phyloP scores from a whole-genome alignment of 2,888 invertebrate species.

The Caenorhabditis drosophilae region DNA sequence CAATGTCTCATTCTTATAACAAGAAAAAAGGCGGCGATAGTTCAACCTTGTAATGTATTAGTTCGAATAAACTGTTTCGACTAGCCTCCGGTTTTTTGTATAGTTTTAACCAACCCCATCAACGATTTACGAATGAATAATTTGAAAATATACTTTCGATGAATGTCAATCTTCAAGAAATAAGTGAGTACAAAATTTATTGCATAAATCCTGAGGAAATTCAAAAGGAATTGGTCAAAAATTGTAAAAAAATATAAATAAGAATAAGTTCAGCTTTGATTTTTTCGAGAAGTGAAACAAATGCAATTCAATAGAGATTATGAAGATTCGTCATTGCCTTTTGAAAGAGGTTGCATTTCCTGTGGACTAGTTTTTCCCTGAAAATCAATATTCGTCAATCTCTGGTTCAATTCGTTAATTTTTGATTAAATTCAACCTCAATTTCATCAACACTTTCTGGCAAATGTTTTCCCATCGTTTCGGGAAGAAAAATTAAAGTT shows the following conservation, averaged over 20 bases:
- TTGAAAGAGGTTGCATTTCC: slow-evolving; percentile 32
- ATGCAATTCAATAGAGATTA: slow-evolving; percentile 5
- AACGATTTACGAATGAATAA: slow-evolving; percentile 33
- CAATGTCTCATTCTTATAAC: slow-evolving; percentile 29
- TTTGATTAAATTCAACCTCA: too few relatives aligned
- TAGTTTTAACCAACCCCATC: slow-evolving; percentile 8
- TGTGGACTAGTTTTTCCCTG: slow-evolving; percentile 14
- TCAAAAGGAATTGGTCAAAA: slow-evolving; percentile 11
- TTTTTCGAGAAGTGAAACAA: too few relatives aligned
- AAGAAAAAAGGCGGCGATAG: slow-evolving; percentile 24
- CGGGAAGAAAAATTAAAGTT: slow-evolving; percentile 63
- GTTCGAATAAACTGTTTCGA: slow-evolving; percentile 46
- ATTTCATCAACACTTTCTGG: slow-evolving; percentile 66
- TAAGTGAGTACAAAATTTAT: background rate
- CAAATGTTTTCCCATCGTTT: slow-evolving; percentile 63
- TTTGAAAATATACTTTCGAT: background rate
- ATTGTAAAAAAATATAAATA: background rate
- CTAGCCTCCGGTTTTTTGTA: slow-evolving; percentile 32
- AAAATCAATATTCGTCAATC: too few relatives aligned
- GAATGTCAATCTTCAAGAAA: background rate
- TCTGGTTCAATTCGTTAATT: too few relatives aligned
- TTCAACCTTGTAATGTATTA: slow-evolving; percentile 39
- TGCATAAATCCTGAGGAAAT: slow-evolving; percentile 17
- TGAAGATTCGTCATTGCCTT: slow-evolving; percentile 24
- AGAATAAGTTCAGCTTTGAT: too few relatives aligned